Evolutionary conservation across 2,888 invertebrate species (phyloP).

Genomic region (Drosophila gaucha): DNA sequence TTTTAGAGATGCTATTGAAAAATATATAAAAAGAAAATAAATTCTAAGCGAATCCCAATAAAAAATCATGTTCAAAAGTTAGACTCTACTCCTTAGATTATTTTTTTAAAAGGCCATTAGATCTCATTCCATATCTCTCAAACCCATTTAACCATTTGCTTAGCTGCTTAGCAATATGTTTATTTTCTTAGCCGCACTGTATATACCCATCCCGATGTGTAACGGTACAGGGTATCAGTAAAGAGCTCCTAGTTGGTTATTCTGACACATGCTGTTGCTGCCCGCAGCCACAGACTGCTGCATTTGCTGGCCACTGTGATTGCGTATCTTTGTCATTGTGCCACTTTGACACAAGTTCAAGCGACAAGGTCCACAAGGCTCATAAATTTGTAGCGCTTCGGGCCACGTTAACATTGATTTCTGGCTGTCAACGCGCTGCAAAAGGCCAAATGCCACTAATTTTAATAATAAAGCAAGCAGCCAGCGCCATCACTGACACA

Average conservation of each 20-base stretch:
- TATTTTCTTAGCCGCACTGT: background rate
- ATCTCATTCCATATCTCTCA: background rate
- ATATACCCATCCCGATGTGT: background rate
- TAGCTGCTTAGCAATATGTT: background rate
- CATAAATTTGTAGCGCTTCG: conserved; percentile 54
- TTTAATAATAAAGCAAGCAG: conserved; percentile 56
- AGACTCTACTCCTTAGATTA: background rate
- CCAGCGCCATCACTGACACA: conserved; percentile 6
- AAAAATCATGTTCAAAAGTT: background rate
- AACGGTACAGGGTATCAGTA: conserved; percentile 19
- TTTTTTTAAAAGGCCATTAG: background rate
- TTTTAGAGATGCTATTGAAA: no score
- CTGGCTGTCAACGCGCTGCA: conserved; percentile 73
- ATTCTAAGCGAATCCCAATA: no score
- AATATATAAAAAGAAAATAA: no score
- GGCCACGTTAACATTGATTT: conserved; percentile 68
- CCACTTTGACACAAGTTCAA: conserved; percentile 76
- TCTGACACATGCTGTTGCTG: conserved; percentile 14
- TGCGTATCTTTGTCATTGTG: conserved; percentile 63
- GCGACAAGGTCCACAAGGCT: conserved; percentile 65
- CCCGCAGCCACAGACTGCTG: background rate
- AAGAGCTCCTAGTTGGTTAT: conserved; percentile 3
- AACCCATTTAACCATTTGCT: background rate
- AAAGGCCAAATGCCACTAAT: conserved; percentile 71
- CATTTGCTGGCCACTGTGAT: conserved; percentile 24